Evolutionary conservation across 2,113 vertebrate genomes (phyloP).

Genomic region (Phyllostomus hastatus): DNA sequence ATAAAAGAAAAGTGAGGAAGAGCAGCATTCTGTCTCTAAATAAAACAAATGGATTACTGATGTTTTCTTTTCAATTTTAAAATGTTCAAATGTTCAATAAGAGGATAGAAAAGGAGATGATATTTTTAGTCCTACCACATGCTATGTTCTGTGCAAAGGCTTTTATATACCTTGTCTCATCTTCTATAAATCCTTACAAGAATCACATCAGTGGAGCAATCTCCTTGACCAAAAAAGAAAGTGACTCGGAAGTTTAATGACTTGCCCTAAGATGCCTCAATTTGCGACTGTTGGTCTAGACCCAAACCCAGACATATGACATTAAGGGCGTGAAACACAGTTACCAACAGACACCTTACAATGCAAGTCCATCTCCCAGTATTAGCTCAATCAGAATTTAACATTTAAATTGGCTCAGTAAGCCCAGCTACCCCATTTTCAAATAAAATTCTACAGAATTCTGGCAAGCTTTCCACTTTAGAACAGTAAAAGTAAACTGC

Average conservation of each 20-base stretch:
- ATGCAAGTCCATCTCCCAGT: background rate
- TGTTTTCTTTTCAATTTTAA: background rate
- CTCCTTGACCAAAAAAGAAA: background rate
- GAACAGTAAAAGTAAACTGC: background rate
- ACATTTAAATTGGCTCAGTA: background rate
- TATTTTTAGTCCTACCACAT: background rate
- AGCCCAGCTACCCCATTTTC: background rate
- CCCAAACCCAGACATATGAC: background rate
- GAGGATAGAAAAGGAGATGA: background rate
- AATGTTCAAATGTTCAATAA: background rate
- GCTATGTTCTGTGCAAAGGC: background rate
- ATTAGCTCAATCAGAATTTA: background rate
- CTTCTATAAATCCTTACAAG: background rate
- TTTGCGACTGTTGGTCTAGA: background rate
- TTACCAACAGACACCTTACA: background rate
- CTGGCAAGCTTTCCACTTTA: background rate
- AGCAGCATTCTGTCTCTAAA: background rate
- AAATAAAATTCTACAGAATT: conserved; percentile 6
- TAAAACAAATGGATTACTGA: background rate
- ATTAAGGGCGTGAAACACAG: background rate
- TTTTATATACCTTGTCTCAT: background rate
- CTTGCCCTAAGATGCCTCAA: background rate
- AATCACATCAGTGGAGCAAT: background rate
- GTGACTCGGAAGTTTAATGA: background rate
- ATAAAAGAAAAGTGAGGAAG: background rate